Evolutionary conservation across 2,888 invertebrate species (phyloP), one percentile per base, ranked within the genome.

Genomic region (Thelaira solivaga): DNA sequence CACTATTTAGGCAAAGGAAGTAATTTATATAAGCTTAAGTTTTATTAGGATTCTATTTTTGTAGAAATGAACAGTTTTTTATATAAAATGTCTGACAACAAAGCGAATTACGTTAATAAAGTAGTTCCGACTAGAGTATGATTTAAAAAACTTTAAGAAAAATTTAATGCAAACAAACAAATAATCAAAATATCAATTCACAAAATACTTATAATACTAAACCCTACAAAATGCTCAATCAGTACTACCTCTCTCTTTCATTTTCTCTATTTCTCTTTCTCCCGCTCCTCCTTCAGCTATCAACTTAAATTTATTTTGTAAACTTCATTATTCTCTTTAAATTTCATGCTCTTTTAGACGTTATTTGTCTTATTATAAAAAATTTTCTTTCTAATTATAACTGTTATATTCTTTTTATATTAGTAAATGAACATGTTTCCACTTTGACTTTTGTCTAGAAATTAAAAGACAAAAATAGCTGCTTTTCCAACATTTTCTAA

Each of bases 101-200:
- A 29, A 61, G 61, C 59, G 74, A 80, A 71, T 71, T 77, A 78
- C 78, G 78, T 78, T 78, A 69, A 47, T 65, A 41, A 78, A 81
- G 87, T 86, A 86, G 85, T 88, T 89, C 88, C 86, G 88, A 85
- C 88, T 88, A 89, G 89, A 89, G 89, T 89, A 89, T 89, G 89
- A 89, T 87, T 83, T 26, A 6, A 26, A 82, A 80, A 74, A 80
- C 79, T 75, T 79, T 74, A 80, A 74, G n/a, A n/a, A 80, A 81
- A 72, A 64, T 65, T 53, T 36, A 36, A 39, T 53, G 26, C 68
- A 43, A 61, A 67, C 31, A 51, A 62, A 64, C 29, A 53, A 22
- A 55, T 45, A 26, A 62, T 45, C 13, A 13, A 72, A 71, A 82
- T 67, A 61, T 57, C 80, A 82, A 83, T 81, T 81, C 83, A 79